Percentiles rank a stretch among this genome's conserved stretches.
Conservation (phyloP, 2,888 invertebrate species). For the Himalopsyche anomala region DNA sequence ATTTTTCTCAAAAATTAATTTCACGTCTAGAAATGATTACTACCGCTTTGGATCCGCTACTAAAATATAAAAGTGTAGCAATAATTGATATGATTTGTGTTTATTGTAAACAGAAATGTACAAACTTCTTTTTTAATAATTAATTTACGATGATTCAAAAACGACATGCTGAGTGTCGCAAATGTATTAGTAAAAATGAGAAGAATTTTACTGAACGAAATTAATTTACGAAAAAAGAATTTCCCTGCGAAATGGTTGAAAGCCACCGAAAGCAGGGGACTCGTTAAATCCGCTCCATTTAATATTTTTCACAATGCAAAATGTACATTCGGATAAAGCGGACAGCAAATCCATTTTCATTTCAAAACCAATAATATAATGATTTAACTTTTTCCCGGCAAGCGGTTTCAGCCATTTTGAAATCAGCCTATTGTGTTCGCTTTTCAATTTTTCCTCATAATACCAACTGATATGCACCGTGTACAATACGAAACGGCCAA, state of each 20-base stretch:
- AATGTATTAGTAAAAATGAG: no score
- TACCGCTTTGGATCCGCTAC: no score
- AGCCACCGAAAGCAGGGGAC: neutral
- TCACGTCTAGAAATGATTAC: no score
- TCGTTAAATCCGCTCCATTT: conserved; percentile 26
- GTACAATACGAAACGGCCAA: neutral
- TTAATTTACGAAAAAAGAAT: neutral
- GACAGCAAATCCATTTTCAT: conserved; percentile 34
- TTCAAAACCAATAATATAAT: conserved; percentile 29
- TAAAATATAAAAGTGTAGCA: no score
- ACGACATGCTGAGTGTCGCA: no score
- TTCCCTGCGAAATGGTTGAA: neutral
- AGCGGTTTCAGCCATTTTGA: conserved; percentile 34
- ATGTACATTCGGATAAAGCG: conserved; percentile 27
- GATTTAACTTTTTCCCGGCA: conserved; percentile 30
- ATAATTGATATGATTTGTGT: no score
- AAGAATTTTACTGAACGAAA: no score
- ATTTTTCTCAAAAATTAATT: no score
- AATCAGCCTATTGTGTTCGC: conserved; percentile 41
- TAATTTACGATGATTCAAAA: no score
- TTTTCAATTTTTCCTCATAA: conserved; percentile 49
- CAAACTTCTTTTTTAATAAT: no score
- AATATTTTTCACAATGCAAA: conserved; percentile 27
- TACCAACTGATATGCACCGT: conserved; percentile 26
- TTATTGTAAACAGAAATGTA: no score